These are phyloP conservation scores for Podiceps cristatus DNA, from an alignment of 2,113 vertebrate genomes.

Conservation along the genomic window DNA sequence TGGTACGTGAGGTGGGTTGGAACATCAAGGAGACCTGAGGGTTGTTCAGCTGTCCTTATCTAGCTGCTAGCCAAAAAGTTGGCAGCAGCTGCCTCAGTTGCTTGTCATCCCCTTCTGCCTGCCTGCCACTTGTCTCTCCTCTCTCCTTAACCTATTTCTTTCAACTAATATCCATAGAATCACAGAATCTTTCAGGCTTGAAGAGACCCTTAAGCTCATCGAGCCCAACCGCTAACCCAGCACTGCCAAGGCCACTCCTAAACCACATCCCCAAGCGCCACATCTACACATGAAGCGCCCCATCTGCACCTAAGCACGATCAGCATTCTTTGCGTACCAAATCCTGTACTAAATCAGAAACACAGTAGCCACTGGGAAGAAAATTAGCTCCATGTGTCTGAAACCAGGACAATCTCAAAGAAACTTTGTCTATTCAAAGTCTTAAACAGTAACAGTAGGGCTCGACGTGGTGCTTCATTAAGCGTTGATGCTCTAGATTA, in stretches of 20 bases:
- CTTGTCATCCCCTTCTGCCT: not conserved
- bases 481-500: not conserved
- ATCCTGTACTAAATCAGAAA: too few species aligned
- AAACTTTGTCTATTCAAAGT: not conserved
- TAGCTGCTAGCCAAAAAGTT: not conserved
- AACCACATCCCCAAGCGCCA: too few species aligned
- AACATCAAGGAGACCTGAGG: not conserved
- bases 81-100: not conserved
- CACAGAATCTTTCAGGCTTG: too few species aligned
- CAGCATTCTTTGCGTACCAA: too few species aligned
- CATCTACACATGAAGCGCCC: too few species aligned
- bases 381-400: too few species aligned
- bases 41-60: not conserved
- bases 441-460: not conserved
- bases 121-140: not conserved
- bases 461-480: rapidly evolving
- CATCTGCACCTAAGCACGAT: too few species aligned
- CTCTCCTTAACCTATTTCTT: not conserved
- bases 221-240: too few species aligned
- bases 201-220: too few species aligned
- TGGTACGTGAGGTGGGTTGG: not conserved
- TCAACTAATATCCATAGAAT: too few species aligned
- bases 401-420: not conserved
- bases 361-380: too few species aligned
- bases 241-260: too few species aligned